Percentiles rank a stretch among this genome's conserved stretches.
phyloP scores from a whole-genome alignment of 2,888 invertebrate species.

The Schrankia costaestrigalis region DNA sequence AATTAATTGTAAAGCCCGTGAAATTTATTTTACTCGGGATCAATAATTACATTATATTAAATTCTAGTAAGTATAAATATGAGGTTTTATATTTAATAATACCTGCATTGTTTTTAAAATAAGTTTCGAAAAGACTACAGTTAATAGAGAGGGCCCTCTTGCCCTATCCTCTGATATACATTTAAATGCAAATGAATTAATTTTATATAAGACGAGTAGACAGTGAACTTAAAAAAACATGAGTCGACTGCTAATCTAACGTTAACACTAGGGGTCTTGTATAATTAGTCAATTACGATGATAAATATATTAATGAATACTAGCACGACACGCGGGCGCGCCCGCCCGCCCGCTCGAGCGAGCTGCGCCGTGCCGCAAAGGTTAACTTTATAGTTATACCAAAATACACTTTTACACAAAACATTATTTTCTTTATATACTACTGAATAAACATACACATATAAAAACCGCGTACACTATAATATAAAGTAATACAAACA shows the following conservation, averaged over 20 bases:
- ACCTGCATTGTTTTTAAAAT: constrained; percentile 78
- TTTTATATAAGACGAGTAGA: constrained; percentile 55
- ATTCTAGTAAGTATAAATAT: constrained; percentile 79
- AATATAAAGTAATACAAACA: constrained; percentile 78
- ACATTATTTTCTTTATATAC: constrained; percentile 69
- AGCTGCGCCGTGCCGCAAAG: constrained; percentile 31
- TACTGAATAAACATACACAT: constrained; percentile 81
- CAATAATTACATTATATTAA: constrained; percentile 77
- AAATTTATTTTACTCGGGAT: constrained; percentile 72
- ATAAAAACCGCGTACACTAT: constrained; percentile 79
- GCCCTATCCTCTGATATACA: constrained; percentile 51
- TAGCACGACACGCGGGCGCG: constrained; percentile 34
- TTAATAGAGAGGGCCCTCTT: constrained; percentile 43
- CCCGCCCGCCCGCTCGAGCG: constrained; percentile 34
- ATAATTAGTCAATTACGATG: constrained; percentile 82
- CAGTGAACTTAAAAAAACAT: constrained; percentile 68
- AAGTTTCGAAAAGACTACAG: constrained; percentile 72
- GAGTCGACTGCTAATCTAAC: constrained; percentile 65
- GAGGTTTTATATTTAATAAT: constrained; percentile 78
- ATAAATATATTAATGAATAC: constrained; percentile 69
- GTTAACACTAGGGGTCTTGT: constrained; percentile 71
- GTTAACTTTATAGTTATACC: constrained; percentile 60
- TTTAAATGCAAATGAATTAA: constrained; percentile 71
- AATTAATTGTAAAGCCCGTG: constrained; percentile 80
- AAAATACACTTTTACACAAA: constrained; percentile 78